Evolutionary conservation across 2,113 vertebrate genomes (phyloP), one percentile per base, ranked within the genome.

Genomic region (Callopanchax toddi): DNA sequence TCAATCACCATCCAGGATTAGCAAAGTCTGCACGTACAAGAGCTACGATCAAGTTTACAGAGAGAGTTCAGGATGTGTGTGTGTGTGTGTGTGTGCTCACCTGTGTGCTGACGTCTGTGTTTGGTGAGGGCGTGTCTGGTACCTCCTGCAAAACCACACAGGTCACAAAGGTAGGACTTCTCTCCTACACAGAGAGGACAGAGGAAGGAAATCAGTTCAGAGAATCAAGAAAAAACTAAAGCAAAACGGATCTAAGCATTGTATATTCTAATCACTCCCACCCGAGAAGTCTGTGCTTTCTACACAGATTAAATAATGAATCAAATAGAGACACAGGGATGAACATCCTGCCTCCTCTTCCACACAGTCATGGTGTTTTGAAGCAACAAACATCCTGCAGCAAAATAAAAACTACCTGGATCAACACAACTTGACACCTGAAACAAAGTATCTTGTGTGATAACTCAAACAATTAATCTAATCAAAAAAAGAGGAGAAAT

Each of bases 111-210:
- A 66, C 97, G 88, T 8, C 97, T 93, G 79, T 99, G 97, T 89
- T 99, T 99, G 87, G 97, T 99, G 82, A 99, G 96, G 88, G 97
- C 97, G 65, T 99, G 97, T 69, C 95, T 93, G 0, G 97, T 99
- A 70, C 96, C 97, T 51, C 97, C 97, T 0, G 97, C 97, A 67
- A 99, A 99, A 78, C 97, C 97, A 71, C 97, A 99, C 75, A 98
- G 95, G 94, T 99, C 97, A 89, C 97, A 99, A 60, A 99, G 94
- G 86, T 98, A 99, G 16, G 96, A 96, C 93, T 99, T 99, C 93
- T 99, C 97, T 86, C 97, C 97, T 99, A 85, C 81, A 92, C 89
- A 90, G 91, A 90, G n/a, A n/a, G n/a, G n/a, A n/a, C n/a, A 87
- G 92, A 87, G 92, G 86, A 16, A 32, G 32, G n/a, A 40, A 12